Base-by-base conservation (phyloP, 2,113 vertebrate species). In the Dasyprocta punctata region DNA sequence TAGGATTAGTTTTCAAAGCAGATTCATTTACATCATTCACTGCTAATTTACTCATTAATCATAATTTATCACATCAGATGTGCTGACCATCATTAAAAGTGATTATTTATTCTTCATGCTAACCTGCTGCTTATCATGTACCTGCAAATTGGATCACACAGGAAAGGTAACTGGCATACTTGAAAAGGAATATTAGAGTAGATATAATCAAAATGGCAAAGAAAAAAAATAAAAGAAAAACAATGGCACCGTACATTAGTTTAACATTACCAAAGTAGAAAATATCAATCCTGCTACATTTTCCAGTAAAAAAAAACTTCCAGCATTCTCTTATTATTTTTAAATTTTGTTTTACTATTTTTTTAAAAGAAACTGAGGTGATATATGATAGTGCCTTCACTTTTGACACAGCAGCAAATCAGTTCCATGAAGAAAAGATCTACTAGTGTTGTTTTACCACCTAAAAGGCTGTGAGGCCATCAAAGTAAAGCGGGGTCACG, bases 21-120 rank as follows among this genome's bases (percentile, higher is more conserved):
- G 58, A 90, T 9, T 97, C 60, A 90, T 97, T 98, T 97, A 97
- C 5, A 98, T 71, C 88, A 97, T 96, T 97, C 78, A 95, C 65
- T 98, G 92, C 75, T 98, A 97, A 98, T 98, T 98, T 97, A 97
- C 61, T 98, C 96, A 92, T 98, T 96, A 98, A 95, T 98, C 96
- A 93, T 95, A 98, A 98, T 97, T 97, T 98, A 94, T 97, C 94
- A 98, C 87, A 98, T 98, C 65, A 92, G 92, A 97, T 97, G 95
- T 92, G 93, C 89, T 95, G 92, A 97, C 98, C 77, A 96, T 98
- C 98, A 95, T 95, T 97, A 96, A 84, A 98, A 98, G 56, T 88
- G 97, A 98, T 95, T 89, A 97, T 98, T 98, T 98, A 97, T 96
- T 86, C 61, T 98, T 95, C 96, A 97, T 97, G 98, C 86, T 96